Evolutionary conservation across 2,113 vertebrate genomes (phyloP), one percentile per base, ranked within the genome.

Genomic region (Silurus glanis): DNA sequence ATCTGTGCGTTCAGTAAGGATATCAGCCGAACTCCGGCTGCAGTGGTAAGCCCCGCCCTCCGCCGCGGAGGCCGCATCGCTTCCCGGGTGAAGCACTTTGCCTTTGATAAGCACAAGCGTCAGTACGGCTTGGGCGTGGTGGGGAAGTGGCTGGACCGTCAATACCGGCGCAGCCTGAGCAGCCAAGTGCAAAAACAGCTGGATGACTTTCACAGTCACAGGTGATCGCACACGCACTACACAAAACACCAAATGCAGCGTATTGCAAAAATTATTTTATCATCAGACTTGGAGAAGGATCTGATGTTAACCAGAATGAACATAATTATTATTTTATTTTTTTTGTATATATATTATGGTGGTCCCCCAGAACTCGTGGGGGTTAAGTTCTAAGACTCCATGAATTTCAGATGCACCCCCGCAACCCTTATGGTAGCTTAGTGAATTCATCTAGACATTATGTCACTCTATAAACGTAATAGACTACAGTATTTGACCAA

Each of bases 81-180:
- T 6, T 97, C 97, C 76, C 94, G 95, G 8, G 97, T 99, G 6
- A 98, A 96, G 78, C 97, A 97, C 92, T 98, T 99, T 0, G 97
- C 97, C 10, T 98, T 99, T 5, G 96, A 97, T 93, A 96, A 95
- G 88, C 96, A 97, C 87, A 97, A 95, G 90, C 97, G 98, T 5
- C 94, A 97, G 90, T 98, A 97, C 0, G 98, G 98, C 49, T 95
- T 99, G 93, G 98, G 98, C 0, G 95, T 99, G 56, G 98, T 99
- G 89, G 98, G 98, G 53, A 97, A 94, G 90, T 98, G 97, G 95
- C 93, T 99, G 87, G 97, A 99, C 94, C 95, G 98, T 4, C 93
- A 95, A 0, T 99, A 99, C 86, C 94, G 97, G 21, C 95, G 89
- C 87, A 98, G 97, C 94, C 92, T 99, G 90, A 99, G 98, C 94